Evolutionary conservation across 2,113 vertebrate species (phyloP).

Genomic region (Eonycteris spelaea): DNA sequence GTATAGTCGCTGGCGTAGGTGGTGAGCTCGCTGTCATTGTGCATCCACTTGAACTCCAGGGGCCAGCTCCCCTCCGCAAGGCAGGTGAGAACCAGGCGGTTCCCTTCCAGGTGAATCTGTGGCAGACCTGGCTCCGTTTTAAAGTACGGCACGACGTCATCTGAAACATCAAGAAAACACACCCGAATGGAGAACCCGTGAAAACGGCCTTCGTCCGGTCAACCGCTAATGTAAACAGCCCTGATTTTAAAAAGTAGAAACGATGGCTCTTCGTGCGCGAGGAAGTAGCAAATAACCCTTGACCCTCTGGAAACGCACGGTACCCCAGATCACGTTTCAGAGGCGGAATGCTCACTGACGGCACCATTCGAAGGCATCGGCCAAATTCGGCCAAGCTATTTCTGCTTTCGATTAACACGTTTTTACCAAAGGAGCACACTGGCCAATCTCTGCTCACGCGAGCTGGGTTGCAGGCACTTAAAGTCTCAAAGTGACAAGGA

Average conservation of each 20-base stretch:
- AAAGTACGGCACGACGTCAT: constrained; percentile 87
- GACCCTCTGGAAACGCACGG: background rate
- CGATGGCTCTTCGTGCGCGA: background rate
- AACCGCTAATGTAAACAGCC: background rate
- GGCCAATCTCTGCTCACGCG: background rate
- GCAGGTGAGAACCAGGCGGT: constrained; percentile 94
- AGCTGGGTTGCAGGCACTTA: background rate
- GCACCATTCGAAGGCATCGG: background rate
- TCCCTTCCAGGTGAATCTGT: constrained; percentile 91
- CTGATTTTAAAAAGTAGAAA: background rate
- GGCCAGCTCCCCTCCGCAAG: constrained; percentile 97
- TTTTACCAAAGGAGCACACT: accelerated
- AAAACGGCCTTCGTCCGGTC: background rate
- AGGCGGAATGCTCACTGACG: background rate
- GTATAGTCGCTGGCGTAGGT: constrained; percentile 91
- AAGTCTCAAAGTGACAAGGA: background rate
- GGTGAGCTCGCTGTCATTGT: constrained; percentile 88
- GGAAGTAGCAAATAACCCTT: background rate
- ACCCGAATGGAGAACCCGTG: background rate
- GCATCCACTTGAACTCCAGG: constrained; percentile 94
- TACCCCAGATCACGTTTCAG: background rate
- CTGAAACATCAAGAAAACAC: constrained; percentile 76
- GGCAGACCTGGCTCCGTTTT: constrained; percentile 86
- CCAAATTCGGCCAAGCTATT: background rate
- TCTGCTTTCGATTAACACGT: background rate